Percentiles rank a stretch among this genome's conserved stretches.
These are phyloP conservation scores for Botia kubotai DNA, from an alignment of 2,797 vertebrate genomes.

Conservation along the genomic window DNA sequence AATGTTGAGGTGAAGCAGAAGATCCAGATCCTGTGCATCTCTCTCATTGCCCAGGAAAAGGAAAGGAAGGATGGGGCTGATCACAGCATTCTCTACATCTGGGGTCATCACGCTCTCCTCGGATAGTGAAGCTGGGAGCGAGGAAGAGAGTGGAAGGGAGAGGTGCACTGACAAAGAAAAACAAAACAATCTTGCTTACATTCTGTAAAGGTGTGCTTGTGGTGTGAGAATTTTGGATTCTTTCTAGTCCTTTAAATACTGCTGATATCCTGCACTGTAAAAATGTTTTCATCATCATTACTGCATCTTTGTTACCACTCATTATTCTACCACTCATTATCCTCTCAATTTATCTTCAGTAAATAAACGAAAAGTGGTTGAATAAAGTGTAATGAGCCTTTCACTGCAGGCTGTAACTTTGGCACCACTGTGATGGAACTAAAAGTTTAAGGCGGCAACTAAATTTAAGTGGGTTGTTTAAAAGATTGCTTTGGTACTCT, in stretches of 20 bases:
- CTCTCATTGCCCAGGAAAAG: constrained; percentile 86
- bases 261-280: too few species aligned
- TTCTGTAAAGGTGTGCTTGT: neutral
- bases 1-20: constrained; percentile 82
- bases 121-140: constrained; percentile 79
- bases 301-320: too few species aligned
- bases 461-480: neutral
- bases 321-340: too few species aligned
- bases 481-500: too few species aligned
- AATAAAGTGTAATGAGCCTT: too few species aligned
- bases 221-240: neutral
- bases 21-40: constrained; percentile 84
- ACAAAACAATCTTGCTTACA: neutral
- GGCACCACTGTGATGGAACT: neutral
- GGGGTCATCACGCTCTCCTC: constrained; percentile 82
- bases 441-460: neutral
- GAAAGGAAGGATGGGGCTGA: constrained; percentile 87
- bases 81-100: constrained; percentile 84
- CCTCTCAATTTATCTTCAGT: too few species aligned
- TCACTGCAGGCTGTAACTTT: too few species aligned
- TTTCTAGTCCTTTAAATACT: too few species aligned
- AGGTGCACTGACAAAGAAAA: constrained; percentile 73
- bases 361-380: too few species aligned
- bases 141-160: constrained; percentile 80
- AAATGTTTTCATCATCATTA: too few species aligned